Percentiles rank a stretch among this genome's conserved stretches.
Conservation (phyloP, 2,888 invertebrate genomes). For the Scaptomyza cyrtandrae region DNA sequence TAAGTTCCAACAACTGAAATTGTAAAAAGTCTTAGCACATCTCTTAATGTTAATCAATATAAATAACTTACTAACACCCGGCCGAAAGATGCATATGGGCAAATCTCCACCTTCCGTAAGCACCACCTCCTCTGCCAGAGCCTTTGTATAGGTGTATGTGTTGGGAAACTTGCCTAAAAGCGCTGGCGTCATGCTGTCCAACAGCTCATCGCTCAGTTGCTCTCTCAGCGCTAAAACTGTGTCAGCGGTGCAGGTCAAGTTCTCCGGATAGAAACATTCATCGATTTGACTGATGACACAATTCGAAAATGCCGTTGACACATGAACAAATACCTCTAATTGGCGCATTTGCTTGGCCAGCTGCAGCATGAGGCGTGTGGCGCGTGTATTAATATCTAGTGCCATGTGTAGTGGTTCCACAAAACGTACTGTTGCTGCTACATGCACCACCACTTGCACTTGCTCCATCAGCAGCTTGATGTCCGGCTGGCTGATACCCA, state of each 20-base stretch:
- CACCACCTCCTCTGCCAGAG: constrained; percentile 88
- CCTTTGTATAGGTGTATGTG: constrained; percentile 90
- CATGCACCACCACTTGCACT: constrained; percentile 90
- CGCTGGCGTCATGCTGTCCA: constrained; percentile 78
- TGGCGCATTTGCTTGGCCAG: constrained; percentile 87
- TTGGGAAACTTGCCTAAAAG: constrained; percentile 86
- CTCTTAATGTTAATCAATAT: no score
- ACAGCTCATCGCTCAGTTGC: constrained; percentile 78
- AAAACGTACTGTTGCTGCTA: constrained; percentile 94
- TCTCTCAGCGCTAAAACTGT: constrained; percentile 81
- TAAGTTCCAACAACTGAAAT: constrained; percentile 81
- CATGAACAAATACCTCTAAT: constrained; percentile 86
- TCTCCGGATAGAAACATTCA: constrained; percentile 83
- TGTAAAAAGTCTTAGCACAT: neutral
- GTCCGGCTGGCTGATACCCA: constrained; percentile 83
- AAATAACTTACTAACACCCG: constrained; percentile 87
- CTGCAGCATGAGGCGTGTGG: constrained; percentile 87
- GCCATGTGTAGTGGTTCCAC: constrained; percentile 89
- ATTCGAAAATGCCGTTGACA: constrained; percentile 90
- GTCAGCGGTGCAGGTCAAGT: constrained; percentile 77
- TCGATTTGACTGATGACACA: constrained; percentile 84
- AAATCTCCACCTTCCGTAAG: constrained; percentile 86
- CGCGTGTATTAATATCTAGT: constrained; percentile 89
- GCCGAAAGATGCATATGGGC: constrained; percentile 88
- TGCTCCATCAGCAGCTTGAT: constrained; percentile 74